phyloP scores from a whole-genome alignment of 2,888 invertebrate species.

The Gasteruption jaculator region DNA sequence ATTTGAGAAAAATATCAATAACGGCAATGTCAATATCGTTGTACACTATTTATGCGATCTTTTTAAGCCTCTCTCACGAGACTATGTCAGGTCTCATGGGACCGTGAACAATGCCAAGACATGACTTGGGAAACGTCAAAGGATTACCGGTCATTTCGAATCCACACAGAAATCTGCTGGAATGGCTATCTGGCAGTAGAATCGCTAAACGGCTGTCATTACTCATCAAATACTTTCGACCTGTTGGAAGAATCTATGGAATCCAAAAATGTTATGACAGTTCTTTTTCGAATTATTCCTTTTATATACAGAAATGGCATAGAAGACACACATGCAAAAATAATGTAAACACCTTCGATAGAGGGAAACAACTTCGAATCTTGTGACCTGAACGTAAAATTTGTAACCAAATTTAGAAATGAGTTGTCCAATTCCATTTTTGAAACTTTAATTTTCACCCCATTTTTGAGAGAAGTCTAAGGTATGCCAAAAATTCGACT shows the following conservation, averaged over 20 bases:
- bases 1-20: neutral
- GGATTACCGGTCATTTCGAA: constrained; percentile 34
- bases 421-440: no score
- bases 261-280: constrained; percentile 38
- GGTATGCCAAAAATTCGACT: no score
- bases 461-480: no score
- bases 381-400: no score
- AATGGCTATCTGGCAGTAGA: constrained; percentile 19
- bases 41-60: constrained; percentile 20
- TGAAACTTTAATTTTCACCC: no score
- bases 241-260: constrained; percentile 14
- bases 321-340: no score
- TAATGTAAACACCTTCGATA: no score
- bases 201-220: constrained; percentile 31
- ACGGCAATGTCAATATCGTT: constrained; percentile 4
- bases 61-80: constrained; percentile 40
- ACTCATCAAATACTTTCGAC: constrained; percentile 22
- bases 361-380: no score
- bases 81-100: constrained; percentile 32
- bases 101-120: constrained; percentile 32
- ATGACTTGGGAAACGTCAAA: constrained; percentile 42
- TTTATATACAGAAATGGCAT: no score
- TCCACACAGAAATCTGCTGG: constrained; percentile 19
- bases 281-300: neutral
- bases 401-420: no score